Percentiles rank a stretch among this genome's conserved stretches.
Conservation (phyloP, 2,888 invertebrate species). For the Lochmaea capreae region DNA sequence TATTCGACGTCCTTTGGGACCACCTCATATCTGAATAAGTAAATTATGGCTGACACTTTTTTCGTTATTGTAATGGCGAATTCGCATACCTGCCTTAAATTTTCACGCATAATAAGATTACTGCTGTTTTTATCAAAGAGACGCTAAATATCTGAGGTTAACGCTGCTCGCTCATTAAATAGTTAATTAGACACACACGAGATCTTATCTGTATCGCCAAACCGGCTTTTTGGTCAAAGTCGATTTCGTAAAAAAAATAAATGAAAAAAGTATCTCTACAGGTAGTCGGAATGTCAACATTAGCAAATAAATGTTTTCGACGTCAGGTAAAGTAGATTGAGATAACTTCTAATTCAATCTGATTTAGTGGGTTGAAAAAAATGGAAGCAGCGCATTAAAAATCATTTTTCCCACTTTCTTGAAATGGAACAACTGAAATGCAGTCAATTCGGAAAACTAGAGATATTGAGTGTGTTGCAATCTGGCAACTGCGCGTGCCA, state of each 20-base stretch:
- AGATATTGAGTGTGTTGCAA: too few species aligned
- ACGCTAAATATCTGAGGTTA: neutral
- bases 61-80: neutral
- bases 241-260: neutral
- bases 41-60: too few species aligned
- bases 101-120: neutral
- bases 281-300: slow-evolving; percentile 13
- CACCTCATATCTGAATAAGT: too few species aligned
- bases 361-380: neutral
- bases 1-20: too few species aligned
- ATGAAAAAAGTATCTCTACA: neutral
- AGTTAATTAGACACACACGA: slow-evolving; percentile 8
- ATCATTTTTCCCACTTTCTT: too few species aligned
- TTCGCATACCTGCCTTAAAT: neutral
- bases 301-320: neutral
- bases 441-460: too few species aligned
- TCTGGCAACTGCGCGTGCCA: too few species aligned
- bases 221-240: neutral
- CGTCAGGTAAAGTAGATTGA: neutral
- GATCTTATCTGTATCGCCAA: neutral
- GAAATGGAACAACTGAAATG: too few species aligned
- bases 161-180: neutral
- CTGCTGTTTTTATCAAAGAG: neutral
- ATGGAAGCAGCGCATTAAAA: too few species aligned
- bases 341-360: neutral